Conservation (phyloP, 2,113 vertebrate genomes). For the Zeus faber region DNA sequence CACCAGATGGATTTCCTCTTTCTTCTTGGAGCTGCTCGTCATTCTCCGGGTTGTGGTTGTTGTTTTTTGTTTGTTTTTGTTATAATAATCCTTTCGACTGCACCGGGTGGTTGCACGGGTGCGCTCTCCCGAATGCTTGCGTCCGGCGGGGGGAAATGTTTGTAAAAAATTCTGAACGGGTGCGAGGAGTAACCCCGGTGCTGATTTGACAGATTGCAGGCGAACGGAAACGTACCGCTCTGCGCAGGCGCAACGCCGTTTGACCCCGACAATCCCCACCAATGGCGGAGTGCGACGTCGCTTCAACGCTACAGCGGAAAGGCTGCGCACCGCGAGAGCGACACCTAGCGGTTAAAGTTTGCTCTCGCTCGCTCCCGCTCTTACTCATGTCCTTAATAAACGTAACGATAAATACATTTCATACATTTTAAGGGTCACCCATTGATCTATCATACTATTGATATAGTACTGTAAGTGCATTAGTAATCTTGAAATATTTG, state of each 20-base stretch:
- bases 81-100: no score
- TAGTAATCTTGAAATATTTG: no score
- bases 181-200: conserved; percentile 25
- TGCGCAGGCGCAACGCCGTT: conserved; percentile 58
- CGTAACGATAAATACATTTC: not conserved
- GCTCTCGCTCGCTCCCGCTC: not conserved
- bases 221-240: not conserved
- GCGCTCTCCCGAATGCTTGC: no score
- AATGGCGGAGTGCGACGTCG: conserved; percentile 75
- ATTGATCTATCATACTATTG: no score
- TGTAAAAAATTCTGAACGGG: conserved; percentile 17
- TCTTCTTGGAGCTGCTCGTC: conserved; percentile 72
- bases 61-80: not conserved
- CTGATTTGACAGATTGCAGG: conserved; percentile 66
- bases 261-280: conserved; percentile 54
- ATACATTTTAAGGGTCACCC: not conserved
- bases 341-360: conserved; percentile 20
- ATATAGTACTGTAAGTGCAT: no score
- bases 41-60: conserved; percentile 50
- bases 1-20: conserved; percentile 72
- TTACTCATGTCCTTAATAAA: not conserved
- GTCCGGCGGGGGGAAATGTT: not conserved
- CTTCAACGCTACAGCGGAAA: not conserved
- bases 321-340: conserved; percentile 28
- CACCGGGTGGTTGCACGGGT: no score